Conservation (phyloP, 2,797 vertebrate species). For the Margarornis squamiger region DNA sequence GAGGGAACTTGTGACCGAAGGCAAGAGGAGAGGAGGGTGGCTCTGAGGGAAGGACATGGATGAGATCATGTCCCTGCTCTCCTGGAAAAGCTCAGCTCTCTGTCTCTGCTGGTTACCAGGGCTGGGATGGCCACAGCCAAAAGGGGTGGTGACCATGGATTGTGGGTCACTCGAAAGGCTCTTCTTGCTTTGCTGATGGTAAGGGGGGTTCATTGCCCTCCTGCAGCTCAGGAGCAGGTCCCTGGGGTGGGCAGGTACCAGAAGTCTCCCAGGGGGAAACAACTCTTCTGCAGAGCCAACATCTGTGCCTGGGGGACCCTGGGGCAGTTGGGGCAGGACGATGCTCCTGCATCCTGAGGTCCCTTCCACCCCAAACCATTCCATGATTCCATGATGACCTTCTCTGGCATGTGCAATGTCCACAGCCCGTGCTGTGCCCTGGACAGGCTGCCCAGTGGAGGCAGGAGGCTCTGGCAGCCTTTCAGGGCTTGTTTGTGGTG, state of each 20-base stretch:
- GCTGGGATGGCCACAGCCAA: background rate
- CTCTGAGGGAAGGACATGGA: rapidly evolving
- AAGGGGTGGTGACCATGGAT: background rate
- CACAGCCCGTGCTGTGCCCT: background rate
- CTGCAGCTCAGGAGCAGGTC: background rate
- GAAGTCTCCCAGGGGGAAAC: background rate
- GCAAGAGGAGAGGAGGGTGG: background rate
- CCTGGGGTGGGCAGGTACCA: background rate
- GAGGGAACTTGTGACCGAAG: background rate
- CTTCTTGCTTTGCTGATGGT: background rate
- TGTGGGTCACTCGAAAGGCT: background rate
- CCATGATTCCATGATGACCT: rapidly evolving
- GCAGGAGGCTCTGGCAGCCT: background rate
- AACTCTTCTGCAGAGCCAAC: background rate
- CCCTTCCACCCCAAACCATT: background rate
- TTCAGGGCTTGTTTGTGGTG: background rate
- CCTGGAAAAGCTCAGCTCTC: background rate
- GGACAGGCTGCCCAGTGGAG: background rate
- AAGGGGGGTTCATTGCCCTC: background rate
- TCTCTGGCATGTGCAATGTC: rapidly evolving
- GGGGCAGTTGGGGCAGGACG: background rate
- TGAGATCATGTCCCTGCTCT: background rate
- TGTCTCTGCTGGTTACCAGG: background rate
- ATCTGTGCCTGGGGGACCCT: rapidly evolving
- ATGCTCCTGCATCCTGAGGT: background rate